These are phyloP conservation scores for Diplosoma virens DNA, from an alignment of 23 tunicate genomes.

Conservation along the genomic window DNA sequence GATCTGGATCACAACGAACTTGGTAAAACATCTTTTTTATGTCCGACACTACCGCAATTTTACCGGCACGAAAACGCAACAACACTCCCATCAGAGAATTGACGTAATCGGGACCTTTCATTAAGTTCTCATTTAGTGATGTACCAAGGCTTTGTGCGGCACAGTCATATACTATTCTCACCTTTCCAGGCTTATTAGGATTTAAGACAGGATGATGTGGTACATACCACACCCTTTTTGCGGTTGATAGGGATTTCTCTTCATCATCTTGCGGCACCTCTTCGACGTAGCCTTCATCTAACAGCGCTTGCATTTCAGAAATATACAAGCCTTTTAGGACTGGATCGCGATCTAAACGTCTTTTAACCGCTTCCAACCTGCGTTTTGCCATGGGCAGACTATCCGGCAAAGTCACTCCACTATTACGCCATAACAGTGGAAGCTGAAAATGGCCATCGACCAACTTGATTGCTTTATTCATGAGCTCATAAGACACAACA, in stretches of 20 bases:
- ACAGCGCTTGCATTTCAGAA: neutral
- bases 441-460: too few relatives aligned
- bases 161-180: conserved; percentile 16
- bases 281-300: neutral
- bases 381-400: too few relatives aligned
- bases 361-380: too few relatives aligned
- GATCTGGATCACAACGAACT: conserved; percentile 7
- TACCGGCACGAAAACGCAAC: conserved; percentile 20
- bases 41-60: conserved; percentile 24
- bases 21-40: conserved; percentile 33
- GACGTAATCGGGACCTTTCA: conserved; percentile 42
- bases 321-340: too few relatives aligned
- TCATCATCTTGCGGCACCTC: neutral
- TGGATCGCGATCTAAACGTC: too few relatives aligned
- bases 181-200: conserved; percentile 19
- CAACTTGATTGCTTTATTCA: too few relatives aligned
- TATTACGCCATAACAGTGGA: too few relatives aligned
- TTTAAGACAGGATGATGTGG: conserved; percentile 22
- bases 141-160: neutral
- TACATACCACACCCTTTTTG: neutral
- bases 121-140: neutral
- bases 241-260: too few relatives aligned
- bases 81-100: conserved; percentile 23
- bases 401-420: too few relatives aligned
- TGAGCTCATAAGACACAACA: too few relatives aligned